Percentiles rank a stretch among this genome's conserved stretches.
These are phyloP conservation scores for Steatornis caripensis DNA, from an alignment of 2,113 vertebrate genomes.

Conservation along the genomic window DNA sequence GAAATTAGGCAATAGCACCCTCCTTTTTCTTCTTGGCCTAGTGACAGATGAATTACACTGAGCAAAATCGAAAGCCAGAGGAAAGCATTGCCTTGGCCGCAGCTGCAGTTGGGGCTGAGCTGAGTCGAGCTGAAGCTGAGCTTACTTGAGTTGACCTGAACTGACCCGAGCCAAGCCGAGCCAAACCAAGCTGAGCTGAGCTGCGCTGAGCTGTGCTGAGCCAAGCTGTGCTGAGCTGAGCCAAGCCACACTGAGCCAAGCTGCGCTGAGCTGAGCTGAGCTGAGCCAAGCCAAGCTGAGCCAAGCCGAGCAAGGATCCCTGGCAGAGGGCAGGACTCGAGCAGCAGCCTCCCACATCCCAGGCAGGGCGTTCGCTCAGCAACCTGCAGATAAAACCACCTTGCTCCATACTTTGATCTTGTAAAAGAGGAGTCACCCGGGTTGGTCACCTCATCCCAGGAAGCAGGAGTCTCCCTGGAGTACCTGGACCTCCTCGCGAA, in stretches of 20 bases:
- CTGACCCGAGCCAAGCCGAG: background rate
- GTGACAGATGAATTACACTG: background rate
- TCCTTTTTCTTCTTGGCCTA: background rate
- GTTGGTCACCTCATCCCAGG: background rate
- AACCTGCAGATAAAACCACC: background rate
- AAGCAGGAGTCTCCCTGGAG: background rate
- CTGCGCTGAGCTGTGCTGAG: background rate
- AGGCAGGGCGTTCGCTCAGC: background rate
- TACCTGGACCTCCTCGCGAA: fast-evolving
- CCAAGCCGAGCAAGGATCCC: background rate
- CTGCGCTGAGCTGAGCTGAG: background rate
- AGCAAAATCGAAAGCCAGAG: background rate
- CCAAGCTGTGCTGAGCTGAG: background rate
- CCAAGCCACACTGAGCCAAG: background rate
- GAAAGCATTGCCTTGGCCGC: background rate
- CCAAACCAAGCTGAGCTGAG: background rate
- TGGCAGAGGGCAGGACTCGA: fast-evolving
- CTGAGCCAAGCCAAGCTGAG: background rate
- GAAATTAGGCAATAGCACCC: background rate
- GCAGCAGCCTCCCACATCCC: background rate
- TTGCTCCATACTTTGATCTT: background rate
- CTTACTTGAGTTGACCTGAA: too few species aligned
- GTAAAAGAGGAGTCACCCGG: fast-evolving
- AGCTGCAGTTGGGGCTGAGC: background rate
- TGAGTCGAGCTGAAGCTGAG: too few species aligned